Evolutionary conservation across 2,888 invertebrate species (phyloP).

Genomic region (Lissocephala sabroskyi): DNA sequence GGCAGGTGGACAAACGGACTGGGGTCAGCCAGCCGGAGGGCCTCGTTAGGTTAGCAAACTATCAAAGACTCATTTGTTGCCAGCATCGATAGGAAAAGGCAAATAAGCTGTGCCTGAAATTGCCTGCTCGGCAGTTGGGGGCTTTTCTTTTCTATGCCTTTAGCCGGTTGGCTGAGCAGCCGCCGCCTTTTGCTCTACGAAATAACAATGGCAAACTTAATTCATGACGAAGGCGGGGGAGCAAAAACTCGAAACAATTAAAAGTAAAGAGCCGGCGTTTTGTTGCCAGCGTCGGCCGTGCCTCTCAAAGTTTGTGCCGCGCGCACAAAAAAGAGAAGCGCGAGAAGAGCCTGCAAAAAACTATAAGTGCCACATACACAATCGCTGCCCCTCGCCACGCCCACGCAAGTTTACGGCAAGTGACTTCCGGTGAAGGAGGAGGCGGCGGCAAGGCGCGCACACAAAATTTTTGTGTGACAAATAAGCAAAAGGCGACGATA

Average conservation of each 20-base stretch:
- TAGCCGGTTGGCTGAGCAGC: no score
- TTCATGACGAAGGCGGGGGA: conserved; percentile 1
- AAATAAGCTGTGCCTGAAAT: no score
- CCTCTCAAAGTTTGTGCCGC: no score
- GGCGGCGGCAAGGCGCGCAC: conserved; percentile 15
- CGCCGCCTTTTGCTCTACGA: no score
- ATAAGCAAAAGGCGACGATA: conserved; percentile 51
- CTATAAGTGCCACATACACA: background rate
- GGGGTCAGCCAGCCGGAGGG: no score
- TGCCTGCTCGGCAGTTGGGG: no score
- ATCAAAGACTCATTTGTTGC: no score
- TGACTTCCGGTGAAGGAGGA: no score
- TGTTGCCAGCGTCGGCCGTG: no score
- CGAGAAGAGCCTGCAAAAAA: conserved; percentile 21
- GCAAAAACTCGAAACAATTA: conserved; percentile 43
- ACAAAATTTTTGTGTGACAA: conserved; percentile 42
- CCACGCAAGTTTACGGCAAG: conserved; percentile 32
- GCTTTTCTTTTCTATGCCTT: conserved; percentile 9
- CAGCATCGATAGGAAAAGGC: background rate
- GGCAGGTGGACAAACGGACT: background rate
- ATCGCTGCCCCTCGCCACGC: background rate
- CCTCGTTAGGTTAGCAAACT: no score
- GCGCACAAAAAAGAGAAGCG: conserved; percentile 1
- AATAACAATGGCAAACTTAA: conserved; percentile 19
- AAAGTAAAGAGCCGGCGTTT: conserved; percentile 31